A percentile compares a stretch with the other conserved stretches of the same genome.
These are phyloP conservation scores for Ophion slaviceki DNA, from an alignment of 2,888 invertebrate species.

Conservation along the genomic window DNA sequence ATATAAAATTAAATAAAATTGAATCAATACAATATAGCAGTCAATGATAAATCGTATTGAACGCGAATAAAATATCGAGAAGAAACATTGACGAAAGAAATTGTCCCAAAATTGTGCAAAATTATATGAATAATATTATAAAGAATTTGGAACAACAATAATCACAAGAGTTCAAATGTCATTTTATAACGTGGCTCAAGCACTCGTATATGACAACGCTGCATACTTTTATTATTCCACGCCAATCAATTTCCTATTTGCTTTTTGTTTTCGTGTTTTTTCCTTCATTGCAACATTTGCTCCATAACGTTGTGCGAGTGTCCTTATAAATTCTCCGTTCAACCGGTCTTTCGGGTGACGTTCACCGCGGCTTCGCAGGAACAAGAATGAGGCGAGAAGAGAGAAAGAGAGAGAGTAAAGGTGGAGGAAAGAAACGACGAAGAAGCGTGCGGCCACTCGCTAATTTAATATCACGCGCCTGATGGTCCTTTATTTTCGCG, in stretches of 20 bases:
- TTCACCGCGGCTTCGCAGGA: constrained; percentile 53
- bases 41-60: too few relatives aligned
- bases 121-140: neutral
- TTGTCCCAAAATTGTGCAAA: neutral
- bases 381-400: constrained; percentile 41
- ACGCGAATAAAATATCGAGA: neutral
- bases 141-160: neutral
- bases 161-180: too few relatives aligned
- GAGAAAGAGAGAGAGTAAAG: constrained; percentile 20
- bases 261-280: neutral
- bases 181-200: too few relatives aligned
- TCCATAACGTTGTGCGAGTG: constrained; percentile 36
- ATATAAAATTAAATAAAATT: too few relatives aligned
- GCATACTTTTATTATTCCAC: neutral
- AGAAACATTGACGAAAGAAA: neutral
- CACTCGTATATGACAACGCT: too few relatives aligned
- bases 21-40: too few relatives aligned
- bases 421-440: constrained; percentile 58
- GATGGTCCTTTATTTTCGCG: constrained; percentile 80
- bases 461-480: constrained; percentile 81
- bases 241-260: constrained; percentile 28
- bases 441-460: constrained; percentile 72
- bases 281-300: constrained; percentile 14
- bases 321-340: constrained; percentile 50
- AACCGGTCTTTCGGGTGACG: constrained; percentile 64